Conservation (phyloP, 2,797 vertebrate species). For the Girardinus metallicus region DNA sequence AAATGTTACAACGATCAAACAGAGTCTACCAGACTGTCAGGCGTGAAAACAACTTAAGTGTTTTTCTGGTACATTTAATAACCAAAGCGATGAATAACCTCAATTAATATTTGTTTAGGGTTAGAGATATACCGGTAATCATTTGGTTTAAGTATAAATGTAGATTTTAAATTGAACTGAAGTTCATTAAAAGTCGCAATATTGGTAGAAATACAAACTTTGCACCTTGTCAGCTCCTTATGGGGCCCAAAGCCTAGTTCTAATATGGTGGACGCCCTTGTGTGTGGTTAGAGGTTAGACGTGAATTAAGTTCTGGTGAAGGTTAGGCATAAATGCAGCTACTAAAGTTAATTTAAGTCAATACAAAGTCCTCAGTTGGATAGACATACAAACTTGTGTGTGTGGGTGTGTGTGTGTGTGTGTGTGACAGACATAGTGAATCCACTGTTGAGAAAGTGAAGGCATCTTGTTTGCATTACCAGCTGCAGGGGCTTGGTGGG, state of each 20-base stretch:
- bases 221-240: not conserved
- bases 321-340: not conserved
- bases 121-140: not conserved
- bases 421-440: slow-evolving; percentile 27
- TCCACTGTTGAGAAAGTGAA: slow-evolving; percentile 47
- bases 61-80: not conserved
- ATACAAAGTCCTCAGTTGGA: not conserved
- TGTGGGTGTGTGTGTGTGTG: not conserved
- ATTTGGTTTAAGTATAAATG: not conserved
- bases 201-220: not conserved
- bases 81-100: not conserved
- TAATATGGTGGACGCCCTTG: not conserved
- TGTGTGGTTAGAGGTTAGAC: not conserved
- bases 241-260: not conserved
- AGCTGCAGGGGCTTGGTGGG: slow-evolving; percentile 75
- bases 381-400: not conserved
- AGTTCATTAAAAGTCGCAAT: not conserved
- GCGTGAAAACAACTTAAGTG: not conserved
- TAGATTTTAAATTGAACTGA: not conserved
- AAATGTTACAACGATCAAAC: not conserved
- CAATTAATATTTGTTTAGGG: not conserved
- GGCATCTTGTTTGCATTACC: slow-evolving; percentile 79
- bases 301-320: not conserved
- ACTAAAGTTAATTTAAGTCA: not conserved
- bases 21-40: not conserved